Conservation (phyloP, 2,797 vertebrate genomes). For the Brachyrhaphis roseni region DNA sequence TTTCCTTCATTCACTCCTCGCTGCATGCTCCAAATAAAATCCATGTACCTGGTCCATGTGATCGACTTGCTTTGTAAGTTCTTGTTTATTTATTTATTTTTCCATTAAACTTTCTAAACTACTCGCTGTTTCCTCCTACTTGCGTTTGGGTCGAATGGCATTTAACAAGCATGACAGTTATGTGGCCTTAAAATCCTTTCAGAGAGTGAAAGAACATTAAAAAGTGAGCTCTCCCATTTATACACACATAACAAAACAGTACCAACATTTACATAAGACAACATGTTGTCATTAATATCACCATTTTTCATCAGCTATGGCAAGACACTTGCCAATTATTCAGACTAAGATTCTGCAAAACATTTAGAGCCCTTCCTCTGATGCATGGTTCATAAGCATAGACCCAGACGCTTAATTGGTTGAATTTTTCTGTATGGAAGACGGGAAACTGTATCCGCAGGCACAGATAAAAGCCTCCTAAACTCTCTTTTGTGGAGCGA, state of each 20-base stretch:
- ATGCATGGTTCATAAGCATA: constrained; percentile 65
- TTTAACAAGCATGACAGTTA: no score
- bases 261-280: constrained; percentile 41
- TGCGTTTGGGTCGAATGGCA: no score
- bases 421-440: constrained; percentile 64
- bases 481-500: constrained; percentile 78
- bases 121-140: no score
- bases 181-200: not conserved
- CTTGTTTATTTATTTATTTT: no score
- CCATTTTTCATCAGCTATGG: constrained; percentile 24
- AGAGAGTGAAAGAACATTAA: not conserved
- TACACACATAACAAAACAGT: constrained; percentile 21
- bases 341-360: constrained; percentile 56
- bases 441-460: constrained; percentile 74
- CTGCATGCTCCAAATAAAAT: no score
- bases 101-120: no score
- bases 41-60: no score
- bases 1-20: no score
- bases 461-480: constrained; percentile 78
- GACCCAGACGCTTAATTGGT: constrained; percentile 73
- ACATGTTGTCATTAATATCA: constrained; percentile 31
- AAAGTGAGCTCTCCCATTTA: constrained; percentile 4
- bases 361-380: constrained; percentile 57
- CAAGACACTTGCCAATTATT: constrained; percentile 56
- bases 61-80: no score